These are phyloP conservation scores for Coleophora flavipennella DNA, from an alignment of 2,888 invertebrate genomes.

Conservation along the genomic window DNA sequence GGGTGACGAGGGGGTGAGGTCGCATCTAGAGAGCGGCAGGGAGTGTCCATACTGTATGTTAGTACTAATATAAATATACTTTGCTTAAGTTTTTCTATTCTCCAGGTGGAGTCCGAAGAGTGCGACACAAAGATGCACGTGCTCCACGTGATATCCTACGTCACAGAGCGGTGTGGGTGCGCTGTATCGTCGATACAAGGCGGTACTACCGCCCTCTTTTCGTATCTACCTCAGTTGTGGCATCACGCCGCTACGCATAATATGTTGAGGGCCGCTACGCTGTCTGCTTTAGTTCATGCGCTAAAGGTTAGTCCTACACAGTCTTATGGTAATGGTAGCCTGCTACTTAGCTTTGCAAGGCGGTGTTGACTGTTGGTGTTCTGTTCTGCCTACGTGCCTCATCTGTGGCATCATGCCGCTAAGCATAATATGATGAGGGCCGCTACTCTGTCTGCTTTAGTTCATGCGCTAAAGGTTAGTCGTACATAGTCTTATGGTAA, in stretches of 20 bases:
- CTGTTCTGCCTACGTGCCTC: constrained; percentile 86
- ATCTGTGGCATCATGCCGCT: constrained; percentile 90
- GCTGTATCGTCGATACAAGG: constrained; percentile 85
- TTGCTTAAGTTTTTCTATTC: constrained; percentile 35
- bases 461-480: constrained; percentile 85
- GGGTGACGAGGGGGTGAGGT: too few relatives aligned
- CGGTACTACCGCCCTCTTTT: constrained; percentile 78
- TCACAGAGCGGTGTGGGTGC: constrained; percentile 88
- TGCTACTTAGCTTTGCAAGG: constrained; percentile 54
- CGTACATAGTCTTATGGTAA: not conserved
- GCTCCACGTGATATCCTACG: constrained; percentile 88
- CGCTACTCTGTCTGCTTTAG: constrained; percentile 89
- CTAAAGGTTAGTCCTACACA: constrained; percentile 75
- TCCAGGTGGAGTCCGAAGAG: constrained; percentile 86
- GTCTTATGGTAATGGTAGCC: not conserved
- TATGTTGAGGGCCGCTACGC: constrained; percentile 92
- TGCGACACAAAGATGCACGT: constrained; percentile 98
- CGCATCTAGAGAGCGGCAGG: too few relatives aligned
- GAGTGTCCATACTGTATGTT: too few relatives aligned
- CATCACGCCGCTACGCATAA: constrained; percentile 88
- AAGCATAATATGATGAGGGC: constrained; percentile 92
- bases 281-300: constrained; percentile 88
- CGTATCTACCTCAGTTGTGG: constrained; percentile 92
- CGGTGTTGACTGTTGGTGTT: constrained; percentile 62
- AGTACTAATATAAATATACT: too few relatives aligned